Conservation (phyloP, 2,797 vertebrate species). For the Tangara arthus region DNA sequence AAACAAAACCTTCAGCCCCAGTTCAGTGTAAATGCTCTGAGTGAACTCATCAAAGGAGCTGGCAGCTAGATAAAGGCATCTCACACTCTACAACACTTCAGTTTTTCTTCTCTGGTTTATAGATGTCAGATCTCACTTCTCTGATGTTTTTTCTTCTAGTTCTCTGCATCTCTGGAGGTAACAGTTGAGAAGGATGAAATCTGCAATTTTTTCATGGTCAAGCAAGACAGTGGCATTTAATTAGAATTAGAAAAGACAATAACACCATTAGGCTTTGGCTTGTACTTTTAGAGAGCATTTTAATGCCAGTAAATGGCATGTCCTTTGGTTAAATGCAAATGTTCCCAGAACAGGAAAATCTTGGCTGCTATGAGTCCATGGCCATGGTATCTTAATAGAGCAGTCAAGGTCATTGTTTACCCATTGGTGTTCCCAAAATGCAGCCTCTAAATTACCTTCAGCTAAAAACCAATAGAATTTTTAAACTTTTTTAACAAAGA, state of each 20-base stretch:
- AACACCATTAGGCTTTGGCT: neutral
- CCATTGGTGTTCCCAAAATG: neutral
- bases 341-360: neutral
- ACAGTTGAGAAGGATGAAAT: neutral
- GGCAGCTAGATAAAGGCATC: neutral
- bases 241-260: neutral
- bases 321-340: neutral
- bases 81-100: neutral
- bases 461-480: neutral
- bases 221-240: neutral
- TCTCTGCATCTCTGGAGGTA: neutral
- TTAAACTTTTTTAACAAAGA: neutral
- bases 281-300: neutral
- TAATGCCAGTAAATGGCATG: neutral
- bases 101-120: neutral
- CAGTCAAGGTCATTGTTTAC: neutral
- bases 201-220: neutral
- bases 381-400: neutral
- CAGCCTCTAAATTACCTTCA: neutral
- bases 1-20: neutral
- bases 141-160: conserved; percentile 1
- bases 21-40: neutral
- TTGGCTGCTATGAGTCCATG: neutral
- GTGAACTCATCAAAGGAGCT: conserved; percentile 14
- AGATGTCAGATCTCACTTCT: conserved; percentile 2